Conservation (phyloP, 2,797 vertebrate genomes). For the Margarornis squamiger region DNA sequence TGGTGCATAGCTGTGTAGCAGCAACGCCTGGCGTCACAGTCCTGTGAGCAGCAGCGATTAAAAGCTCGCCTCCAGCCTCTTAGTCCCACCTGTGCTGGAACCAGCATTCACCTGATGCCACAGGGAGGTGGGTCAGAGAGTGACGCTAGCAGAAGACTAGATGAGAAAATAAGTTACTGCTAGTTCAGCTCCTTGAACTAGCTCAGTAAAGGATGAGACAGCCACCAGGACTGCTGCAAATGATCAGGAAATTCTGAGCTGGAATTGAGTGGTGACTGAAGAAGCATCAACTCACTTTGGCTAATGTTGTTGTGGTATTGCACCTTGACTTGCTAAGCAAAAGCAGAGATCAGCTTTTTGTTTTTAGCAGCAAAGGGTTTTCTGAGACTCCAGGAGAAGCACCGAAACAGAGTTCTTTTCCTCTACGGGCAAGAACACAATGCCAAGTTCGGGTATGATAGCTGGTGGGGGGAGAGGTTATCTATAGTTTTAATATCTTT, state of each 20-base stretch:
- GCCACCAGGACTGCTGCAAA: not conserved
- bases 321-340: not conserved
- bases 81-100: not conserved
- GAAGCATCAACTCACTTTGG: not conserved
- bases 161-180: not conserved
- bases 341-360: not conserved
- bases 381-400: not conserved
- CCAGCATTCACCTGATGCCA: not conserved
- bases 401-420: not conserved
- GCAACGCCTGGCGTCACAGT: not conserved
- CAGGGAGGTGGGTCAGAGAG: not conserved
- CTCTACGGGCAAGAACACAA: not conserved
- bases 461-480: not conserved
- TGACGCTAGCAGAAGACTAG: not conserved
- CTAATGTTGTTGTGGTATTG: not conserved
- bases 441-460: not conserved
- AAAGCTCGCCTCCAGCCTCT: not conserved
- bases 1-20: not conserved
- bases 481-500: not conserved
- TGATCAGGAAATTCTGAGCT: not conserved
- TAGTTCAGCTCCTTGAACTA: not conserved
- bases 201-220: not conserved
- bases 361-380: not conserved
- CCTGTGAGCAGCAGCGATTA: not conserved
- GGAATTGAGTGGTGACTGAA: not conserved